Evolutionary conservation across 2,888 invertebrate genomes (phyloP), one percentile per base, ranked within the genome.

Genomic region (Caenorhabditis wallacei): DNA sequence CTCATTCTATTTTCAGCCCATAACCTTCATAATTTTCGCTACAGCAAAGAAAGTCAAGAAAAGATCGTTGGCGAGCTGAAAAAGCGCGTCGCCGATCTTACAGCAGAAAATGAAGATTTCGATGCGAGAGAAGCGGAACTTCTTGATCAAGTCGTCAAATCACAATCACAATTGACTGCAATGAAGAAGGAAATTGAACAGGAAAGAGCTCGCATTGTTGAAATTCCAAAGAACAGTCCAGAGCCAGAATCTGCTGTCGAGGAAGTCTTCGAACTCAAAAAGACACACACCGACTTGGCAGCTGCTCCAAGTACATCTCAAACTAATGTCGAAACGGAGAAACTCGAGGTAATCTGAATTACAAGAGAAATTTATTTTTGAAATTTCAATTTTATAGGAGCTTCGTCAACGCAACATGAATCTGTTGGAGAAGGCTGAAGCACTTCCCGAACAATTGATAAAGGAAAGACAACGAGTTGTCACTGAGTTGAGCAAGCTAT

Each of bases 401-500:
- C 74, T 84, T 26, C 75, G 84, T 13, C 54, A 68, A 16, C 70
- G 84, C 35, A 84, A 84, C 59, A 57, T 63, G 26, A 63, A 46
- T 8, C 61, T 84, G 69, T 71, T 80, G 37, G 84, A 84, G 26
- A 84, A 84, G 66, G 48, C 63, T 20, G 84, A 80, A 72, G 69
- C 61, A 0, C 20, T 54, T 0, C 56, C 76, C 26, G 64, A 68
- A 10, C 61, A 26, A 35, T 48, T 26, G 8, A 20, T 56, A 13
- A 20, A 46, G 2, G 79, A 75, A 18, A 48, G 83, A 0, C 68
- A 64, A 22, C 48, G 43, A 18, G 79, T 83, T 22, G 79, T 57
- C 16, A 66, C 46, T 3, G 37, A 30, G 7, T 13, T 83, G 11
- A 51, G 46, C n/a, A 59, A 46, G 11, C n/a, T 83, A 0, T 20